Conservation (phyloP, 2,113 vertebrate genomes). For the Lichenostomus cassidix region DNA sequence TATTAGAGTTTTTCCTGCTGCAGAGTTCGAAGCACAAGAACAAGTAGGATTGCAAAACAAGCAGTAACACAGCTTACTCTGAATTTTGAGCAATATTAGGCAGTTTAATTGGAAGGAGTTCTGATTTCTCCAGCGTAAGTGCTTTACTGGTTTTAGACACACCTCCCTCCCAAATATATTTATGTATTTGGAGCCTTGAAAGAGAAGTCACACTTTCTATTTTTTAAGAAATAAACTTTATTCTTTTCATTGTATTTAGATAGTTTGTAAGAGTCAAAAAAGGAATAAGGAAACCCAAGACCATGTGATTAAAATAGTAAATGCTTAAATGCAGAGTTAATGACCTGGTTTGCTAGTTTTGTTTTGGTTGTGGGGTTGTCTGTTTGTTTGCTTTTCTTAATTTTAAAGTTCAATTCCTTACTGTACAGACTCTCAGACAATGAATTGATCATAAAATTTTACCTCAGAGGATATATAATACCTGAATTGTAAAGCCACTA, state of each 20-base stretch:
- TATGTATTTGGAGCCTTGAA: background rate
- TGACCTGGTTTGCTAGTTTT: background rate
- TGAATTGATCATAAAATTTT: background rate
- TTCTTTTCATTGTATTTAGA: background rate
- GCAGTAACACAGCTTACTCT: background rate
- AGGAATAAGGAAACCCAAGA: background rate
- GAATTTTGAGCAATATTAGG: background rate
- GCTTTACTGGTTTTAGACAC: background rate
- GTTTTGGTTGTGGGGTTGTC: background rate
- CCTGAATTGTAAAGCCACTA: background rate
- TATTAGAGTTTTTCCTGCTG: constrained; percentile 12
- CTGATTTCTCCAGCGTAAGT: background rate
- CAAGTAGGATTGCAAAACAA: constrained; percentile 8
- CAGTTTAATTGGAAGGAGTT: background rate
- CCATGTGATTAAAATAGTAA: background rate
- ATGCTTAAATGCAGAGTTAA: background rate
- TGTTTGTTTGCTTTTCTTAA: background rate
- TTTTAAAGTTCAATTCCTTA: background rate
- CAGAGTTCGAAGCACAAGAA: constrained; percentile 26
- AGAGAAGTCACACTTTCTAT: background rate
- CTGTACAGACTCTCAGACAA: background rate
- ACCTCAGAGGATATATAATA: background rate
- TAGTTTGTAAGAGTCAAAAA: background rate
- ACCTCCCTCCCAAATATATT: background rate
- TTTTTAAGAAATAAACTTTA: background rate